A percentile compares a stretch with the other conserved stretches of the same genome.
phyloP scores from a whole-genome alignment of 2,797 vertebrate genomes.

The Champsocephalus esox region DNA sequence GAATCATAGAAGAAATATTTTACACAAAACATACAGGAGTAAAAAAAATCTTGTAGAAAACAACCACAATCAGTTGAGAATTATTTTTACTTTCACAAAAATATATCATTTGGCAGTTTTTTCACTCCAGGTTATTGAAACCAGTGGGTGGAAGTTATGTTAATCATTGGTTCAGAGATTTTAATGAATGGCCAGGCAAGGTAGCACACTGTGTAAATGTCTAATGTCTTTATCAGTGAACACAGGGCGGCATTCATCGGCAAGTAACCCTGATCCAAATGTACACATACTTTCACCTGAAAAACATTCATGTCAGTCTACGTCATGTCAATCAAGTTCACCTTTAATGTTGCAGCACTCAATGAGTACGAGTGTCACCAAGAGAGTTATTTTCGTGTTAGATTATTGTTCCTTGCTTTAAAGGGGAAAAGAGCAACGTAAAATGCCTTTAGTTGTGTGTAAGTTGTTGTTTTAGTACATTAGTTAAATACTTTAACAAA shows the following conservation, averaged over 20 bases:
- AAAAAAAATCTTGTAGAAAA: too few species aligned
- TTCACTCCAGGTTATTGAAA: constrained; percentile 3
- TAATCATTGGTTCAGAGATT: constrained; percentile 56
- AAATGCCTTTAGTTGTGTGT: not conserved
- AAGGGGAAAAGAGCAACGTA: not conserved
- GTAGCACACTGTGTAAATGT: constrained; percentile 27
- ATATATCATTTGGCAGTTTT: constrained; percentile 3
- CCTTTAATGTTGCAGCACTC: constrained; percentile 22
- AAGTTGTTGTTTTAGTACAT: not conserved
- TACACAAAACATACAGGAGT: not conserved
- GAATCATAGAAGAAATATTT: not conserved
- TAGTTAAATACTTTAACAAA: not conserved
- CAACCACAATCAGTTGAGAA: too few species aligned
- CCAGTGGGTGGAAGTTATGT: constrained; percentile 23
- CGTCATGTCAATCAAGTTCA: constrained; percentile 18
- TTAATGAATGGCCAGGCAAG: constrained; percentile 54
- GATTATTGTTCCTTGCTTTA: not conserved
- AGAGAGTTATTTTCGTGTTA: not conserved
- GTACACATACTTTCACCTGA: constrained; percentile 43
- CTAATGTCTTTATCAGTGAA: constrained; percentile 53
- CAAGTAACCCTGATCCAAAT: constrained; percentile 35
- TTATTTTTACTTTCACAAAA: not conserved
- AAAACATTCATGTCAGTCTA: constrained; percentile 19
- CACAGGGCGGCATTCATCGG: constrained; percentile 69
- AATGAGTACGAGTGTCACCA: not conserved